A percentile compares a stretch with the other conserved stretches of the same genome.
Evolutionary conservation across 2,888 invertebrate species (phyloP).

Genomic region (Eurytoma californica): DNA sequence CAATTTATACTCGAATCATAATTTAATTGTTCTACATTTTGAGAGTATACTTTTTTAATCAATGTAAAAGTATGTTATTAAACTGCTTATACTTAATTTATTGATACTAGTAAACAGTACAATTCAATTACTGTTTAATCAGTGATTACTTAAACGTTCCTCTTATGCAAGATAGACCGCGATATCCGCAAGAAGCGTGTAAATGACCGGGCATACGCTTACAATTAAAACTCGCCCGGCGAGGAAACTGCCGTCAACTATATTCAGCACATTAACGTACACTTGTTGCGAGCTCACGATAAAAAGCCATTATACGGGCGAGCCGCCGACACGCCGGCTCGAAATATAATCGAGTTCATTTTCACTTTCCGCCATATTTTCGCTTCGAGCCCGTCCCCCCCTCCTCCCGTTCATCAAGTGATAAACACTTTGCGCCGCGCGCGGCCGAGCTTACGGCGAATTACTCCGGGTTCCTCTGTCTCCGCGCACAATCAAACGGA

Average conservation of each 20-base stretch:
- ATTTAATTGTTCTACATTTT: too few relatives aligned
- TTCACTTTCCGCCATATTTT: conserved; percentile 3
- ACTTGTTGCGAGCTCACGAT: background rate
- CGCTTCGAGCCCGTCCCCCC: background rate
- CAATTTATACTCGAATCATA: too few relatives aligned
- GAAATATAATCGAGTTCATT: conserved; percentile 14
- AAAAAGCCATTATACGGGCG: background rate
- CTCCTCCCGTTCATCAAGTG: background rate
- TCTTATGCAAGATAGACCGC: too few relatives aligned
- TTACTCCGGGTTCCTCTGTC: conserved; percentile 22
- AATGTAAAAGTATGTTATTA: too few relatives aligned
- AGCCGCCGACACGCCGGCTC: background rate
- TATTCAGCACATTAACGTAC: background rate
- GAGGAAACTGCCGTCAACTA: background rate
- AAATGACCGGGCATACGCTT: too few relatives aligned
- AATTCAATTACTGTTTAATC: too few relatives aligned
- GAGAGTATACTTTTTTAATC: too few relatives aligned
- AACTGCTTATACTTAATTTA: too few relatives aligned
- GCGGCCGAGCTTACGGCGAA: conserved; percentile 23
- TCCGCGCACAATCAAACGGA: conserved; percentile 27
- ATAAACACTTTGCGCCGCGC: conserved; percentile 22
- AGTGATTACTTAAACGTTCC: too few relatives aligned
- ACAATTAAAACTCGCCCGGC: too few relatives aligned
- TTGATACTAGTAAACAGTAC: too few relatives aligned
- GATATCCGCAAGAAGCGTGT: background rate